Conservation (phyloP, 2,888 invertebrate genomes). For the Luperina testacea region DNA sequence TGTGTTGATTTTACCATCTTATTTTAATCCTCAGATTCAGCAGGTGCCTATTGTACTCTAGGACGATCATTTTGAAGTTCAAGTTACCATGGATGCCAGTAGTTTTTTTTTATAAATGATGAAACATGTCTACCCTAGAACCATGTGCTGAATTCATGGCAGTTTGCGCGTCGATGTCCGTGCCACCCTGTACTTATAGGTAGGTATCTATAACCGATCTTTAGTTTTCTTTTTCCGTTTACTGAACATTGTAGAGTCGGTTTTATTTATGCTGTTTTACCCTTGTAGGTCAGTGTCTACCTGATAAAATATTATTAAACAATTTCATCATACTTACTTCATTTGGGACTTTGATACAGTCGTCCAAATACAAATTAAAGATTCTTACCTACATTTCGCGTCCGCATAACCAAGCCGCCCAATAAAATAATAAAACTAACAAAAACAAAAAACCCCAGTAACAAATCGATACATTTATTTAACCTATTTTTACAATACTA, state of each 20-base stretch:
- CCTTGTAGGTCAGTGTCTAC: too few species aligned
- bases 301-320: too few species aligned
- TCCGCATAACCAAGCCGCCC: neutral
- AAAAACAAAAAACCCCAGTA: slow-evolving; percentile 23
- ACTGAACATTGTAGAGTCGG: neutral
- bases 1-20: slow-evolving; percentile 16
- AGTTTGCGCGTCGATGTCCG: too few species aligned
- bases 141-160: too few species aligned
- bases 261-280: neutral
- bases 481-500: slow-evolving; percentile 49
- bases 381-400: neutral
- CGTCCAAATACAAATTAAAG: neutral
- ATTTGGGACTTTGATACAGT: neutral
- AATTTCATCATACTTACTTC: too few species aligned
- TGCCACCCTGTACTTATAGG: too few species aligned
- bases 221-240: too few species aligned
- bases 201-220: neutral
- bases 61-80: neutral
- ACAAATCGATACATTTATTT: slow-evolving; percentile 59
- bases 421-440: slow-evolving; percentile 26
- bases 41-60: neutral
- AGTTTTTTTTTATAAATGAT: too few species aligned
- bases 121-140: too few species aligned
- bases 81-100: too few species aligned
- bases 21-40: neutral